phyloP scores from a whole-genome alignment of 2,888 invertebrate species.

The Idaea straminata region DNA sequence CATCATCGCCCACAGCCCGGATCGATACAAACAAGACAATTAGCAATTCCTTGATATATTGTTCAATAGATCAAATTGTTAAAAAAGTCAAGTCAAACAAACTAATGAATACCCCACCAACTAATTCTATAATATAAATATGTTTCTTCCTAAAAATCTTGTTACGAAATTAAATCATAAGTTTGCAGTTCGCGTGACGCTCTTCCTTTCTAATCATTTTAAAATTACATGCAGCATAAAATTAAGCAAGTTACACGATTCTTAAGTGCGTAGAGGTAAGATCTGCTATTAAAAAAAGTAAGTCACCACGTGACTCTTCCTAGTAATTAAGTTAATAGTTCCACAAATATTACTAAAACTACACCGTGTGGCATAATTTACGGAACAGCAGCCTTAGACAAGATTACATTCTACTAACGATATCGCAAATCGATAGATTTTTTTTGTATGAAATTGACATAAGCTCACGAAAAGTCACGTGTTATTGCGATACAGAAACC shows the following conservation, averaged over 20 bases:
- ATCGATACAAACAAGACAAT: background rate
- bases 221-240: slow-evolving; percentile 1
- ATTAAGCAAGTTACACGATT: slow-evolving; percentile 3
- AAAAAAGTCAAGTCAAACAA: no score
- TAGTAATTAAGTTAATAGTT: background rate
- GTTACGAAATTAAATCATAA: slow-evolving; percentile 16
- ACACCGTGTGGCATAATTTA: no score
- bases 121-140: slow-evolving; percentile 3
- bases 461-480: no score
- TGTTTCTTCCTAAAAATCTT: slow-evolving; percentile 17
- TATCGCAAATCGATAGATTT: no score
- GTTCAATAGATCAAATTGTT: background rate
- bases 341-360: no score
- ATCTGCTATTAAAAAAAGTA: background rate
- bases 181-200: slow-evolving; percentile 19
- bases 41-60: background rate
- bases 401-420: no score
- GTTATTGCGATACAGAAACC: no score
- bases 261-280: background rate
- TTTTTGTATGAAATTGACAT: no score
- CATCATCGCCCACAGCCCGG: background rate
- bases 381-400: no score
- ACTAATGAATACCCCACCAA: no score
- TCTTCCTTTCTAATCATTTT: slow-evolving; percentile 16
- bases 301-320: background rate